These are phyloP conservation scores for Chloroceryle inda DNA, from an alignment of 2,797 vertebrate species.

Conservation along the genomic window DNA sequence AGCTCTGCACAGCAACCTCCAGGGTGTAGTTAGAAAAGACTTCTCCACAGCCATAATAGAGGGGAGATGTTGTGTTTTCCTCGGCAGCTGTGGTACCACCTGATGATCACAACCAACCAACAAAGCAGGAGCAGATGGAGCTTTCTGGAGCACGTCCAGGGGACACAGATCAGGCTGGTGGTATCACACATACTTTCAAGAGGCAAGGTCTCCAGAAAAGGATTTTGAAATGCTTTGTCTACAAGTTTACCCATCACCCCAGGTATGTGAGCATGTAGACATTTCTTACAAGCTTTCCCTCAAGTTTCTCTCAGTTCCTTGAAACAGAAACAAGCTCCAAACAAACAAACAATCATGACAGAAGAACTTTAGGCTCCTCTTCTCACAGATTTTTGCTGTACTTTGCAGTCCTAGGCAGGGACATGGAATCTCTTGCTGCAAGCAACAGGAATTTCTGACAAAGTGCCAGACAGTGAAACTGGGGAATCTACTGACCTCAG, in stretches of 20 bases:
- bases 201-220: not conserved
- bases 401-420: not conserved
- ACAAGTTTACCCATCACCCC: not conserved
- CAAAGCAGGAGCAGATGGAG: not conserved
- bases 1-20: not conserved
- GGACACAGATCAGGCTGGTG: not conserved
- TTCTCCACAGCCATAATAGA: not conserved
- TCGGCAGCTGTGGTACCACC: not conserved
- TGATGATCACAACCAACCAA: constrained; percentile 13
- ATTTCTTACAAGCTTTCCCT: not conserved
- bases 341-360: not conserved
- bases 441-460: not conserved
- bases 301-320: not conserved
- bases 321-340: not conserved
- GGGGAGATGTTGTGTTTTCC: not conserved
- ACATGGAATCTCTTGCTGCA: not conserved
- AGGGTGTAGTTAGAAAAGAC: not conserved
- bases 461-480: not conserved
- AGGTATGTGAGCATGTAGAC: not conserved
- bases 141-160: not conserved
- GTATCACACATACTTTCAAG: fast-evolving
- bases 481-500: not conserved
- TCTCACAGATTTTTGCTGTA: not conserved
- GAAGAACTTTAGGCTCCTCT: not conserved
- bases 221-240: not conserved